Percentiles rank a stretch among this genome's conserved stretches.
Evolutionary conservation across 1,140 invertebrate species (phyloP).

Genomic region (Paraescarpia echinospica): DNA sequence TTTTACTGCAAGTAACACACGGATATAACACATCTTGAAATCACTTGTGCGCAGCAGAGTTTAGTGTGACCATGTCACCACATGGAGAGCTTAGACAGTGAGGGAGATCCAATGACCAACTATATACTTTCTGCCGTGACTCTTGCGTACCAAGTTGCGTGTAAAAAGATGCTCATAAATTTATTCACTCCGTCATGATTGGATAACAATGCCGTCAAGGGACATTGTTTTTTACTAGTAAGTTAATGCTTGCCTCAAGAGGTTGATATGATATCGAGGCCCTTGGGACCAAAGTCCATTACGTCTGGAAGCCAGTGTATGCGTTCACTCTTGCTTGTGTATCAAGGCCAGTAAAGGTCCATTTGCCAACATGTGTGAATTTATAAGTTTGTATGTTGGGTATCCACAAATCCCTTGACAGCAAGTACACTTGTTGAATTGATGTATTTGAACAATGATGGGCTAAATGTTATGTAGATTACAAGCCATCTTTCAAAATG

Average conservation of each 20-base stretch:
- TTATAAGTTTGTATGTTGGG: conserved; percentile 14
- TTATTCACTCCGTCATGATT: not conserved
- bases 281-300: not conserved
- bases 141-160: not conserved
- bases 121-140: not conserved
- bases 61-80: too few relatives aligned
- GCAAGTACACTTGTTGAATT: conserved; percentile 19
- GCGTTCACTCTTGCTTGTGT: not conserved
- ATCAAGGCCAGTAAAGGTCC: not conserved
- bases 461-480: not conserved
- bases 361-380: not conserved
- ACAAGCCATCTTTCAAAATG: too few relatives aligned
- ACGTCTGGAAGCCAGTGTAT: not conserved
- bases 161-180: not conserved
- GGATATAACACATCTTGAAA: too few relatives aligned
- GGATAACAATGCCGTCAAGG: not conserved
- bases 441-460: not conserved
- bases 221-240: not conserved
- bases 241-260: not conserved
- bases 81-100: too few relatives aligned
- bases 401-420: too few relatives aligned
- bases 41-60: too few relatives aligned
- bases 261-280: not conserved
- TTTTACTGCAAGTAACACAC: too few relatives aligned
- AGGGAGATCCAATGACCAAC: not conserved